Conservation (phyloP, 2,113 vertebrate species). For the Petrocephalus zakoni region DNA sequence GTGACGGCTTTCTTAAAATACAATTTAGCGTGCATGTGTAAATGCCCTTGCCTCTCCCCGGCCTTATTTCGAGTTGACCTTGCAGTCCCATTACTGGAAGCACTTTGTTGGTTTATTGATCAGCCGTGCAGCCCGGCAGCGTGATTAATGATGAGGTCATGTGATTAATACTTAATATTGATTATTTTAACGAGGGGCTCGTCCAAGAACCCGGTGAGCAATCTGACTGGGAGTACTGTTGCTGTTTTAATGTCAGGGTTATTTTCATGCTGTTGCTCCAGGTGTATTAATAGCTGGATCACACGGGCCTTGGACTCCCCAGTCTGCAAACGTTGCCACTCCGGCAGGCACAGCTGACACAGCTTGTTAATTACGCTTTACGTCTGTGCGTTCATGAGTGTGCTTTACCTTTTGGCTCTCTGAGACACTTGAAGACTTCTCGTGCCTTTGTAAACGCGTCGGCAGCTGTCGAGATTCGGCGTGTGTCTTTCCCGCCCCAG, state of each 20-base stretch:
- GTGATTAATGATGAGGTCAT: constrained; percentile 15
- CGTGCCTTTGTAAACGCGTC: background rate
- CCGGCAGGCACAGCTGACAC: background rate
- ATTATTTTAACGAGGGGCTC: background rate
- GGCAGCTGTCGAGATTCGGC: background rate
- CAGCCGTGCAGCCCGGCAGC: background rate
- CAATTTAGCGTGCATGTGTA: background rate
- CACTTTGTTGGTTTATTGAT: constrained; percentile 1
- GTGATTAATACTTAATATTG: constrained; percentile 3
- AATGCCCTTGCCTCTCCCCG: background rate
- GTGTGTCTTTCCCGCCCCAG: constrained; percentile 42
- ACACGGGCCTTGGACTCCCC: background rate
- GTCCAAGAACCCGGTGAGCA: background rate
- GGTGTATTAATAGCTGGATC: background rate
- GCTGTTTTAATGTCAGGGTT: background rate
- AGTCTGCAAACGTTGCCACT: background rate
- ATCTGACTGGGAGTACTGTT: background rate
- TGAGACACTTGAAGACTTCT: background rate
- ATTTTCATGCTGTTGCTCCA: background rate
- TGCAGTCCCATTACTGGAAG: background rate
- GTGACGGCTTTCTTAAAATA: background rate
- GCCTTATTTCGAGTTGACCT: background rate
- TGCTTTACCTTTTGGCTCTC: background rate
- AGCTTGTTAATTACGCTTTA: background rate
- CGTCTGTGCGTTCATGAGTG: background rate